Percentiles rank a stretch among this genome's conserved stretches.
These are phyloP conservation scores for Dynastes tityus DNA, from an alignment of 2,888 invertebrate genomes.

Conservation along the genomic window DNA sequence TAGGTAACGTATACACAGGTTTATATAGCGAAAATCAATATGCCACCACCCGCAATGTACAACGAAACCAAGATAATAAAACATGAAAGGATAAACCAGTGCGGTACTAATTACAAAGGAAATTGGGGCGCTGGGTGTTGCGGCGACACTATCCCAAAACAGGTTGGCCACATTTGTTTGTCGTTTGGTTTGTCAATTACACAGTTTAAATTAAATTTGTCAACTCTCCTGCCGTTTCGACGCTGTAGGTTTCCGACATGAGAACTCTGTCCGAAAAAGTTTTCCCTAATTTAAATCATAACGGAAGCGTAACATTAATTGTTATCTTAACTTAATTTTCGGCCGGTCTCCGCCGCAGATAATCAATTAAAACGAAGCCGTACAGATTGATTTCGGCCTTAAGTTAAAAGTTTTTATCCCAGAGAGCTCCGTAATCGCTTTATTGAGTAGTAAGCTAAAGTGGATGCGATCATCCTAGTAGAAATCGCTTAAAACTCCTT, in stretches of 20 bases:
- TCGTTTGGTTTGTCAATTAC: slow-evolving; percentile 52
- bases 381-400: slow-evolving; percentile 21
- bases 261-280: neutral
- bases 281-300: slow-evolving; percentile 42
- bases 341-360: slow-evolving; percentile 25
- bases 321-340: slow-evolving; percentile 42
- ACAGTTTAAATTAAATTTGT: slow-evolving; percentile 48
- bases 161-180: slow-evolving; percentile 52
- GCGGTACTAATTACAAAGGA: slow-evolving; percentile 50
- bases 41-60: slow-evolving; percentile 17
- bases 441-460: neutral
- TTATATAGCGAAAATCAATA: slow-evolving; percentile 42
- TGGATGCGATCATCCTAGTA: neutral
- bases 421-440: neutral
- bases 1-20: neutral
- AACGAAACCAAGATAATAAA: slow-evolving; percentile 48
- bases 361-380: slow-evolving; percentile 30
- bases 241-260: too few species aligned
- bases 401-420: slow-evolving; percentile 1
- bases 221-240: slow-evolving; percentile 4
- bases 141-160: slow-evolving; percentile 45
- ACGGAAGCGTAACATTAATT: slow-evolving; percentile 40
- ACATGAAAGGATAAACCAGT: slow-evolving; percentile 50
- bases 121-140: slow-evolving; percentile 45
- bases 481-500: neutral